These are phyloP conservation scores for Agrotis puta DNA, from an alignment of 2,888 invertebrate species.

Conservation along the genomic window DNA sequence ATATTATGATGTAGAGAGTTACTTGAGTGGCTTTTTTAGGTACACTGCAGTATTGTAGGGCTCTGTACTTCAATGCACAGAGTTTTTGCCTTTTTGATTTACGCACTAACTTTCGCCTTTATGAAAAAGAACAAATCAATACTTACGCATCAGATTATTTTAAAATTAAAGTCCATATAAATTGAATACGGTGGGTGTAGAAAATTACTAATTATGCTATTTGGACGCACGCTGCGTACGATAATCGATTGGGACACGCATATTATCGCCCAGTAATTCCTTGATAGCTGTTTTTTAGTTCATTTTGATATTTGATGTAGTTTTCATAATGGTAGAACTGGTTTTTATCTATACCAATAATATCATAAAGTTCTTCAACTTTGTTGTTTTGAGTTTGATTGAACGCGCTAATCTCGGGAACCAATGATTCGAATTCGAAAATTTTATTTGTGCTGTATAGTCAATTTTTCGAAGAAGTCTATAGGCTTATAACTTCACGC, in stretches of 20 bases:
- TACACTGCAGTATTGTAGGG: neutral
- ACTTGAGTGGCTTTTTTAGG: no score
- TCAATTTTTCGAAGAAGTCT: no score
- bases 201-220: conserved; percentile 63
- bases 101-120: neutral
- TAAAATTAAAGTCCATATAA: conserved; percentile 40
- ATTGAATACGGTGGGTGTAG: conserved; percentile 52
- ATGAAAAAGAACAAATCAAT: neutral
- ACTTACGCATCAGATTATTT: conserved; percentile 21
- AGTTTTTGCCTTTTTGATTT: neutral
- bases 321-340: neutral
- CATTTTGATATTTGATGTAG: conserved; percentile 11
- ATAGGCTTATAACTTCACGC: no score
- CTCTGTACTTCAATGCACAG: no score
- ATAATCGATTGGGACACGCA: conserved; percentile 63
- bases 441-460: no score
- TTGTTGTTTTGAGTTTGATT: no score
- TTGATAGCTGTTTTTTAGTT: conserved; percentile 23
- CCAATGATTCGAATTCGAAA: no score
- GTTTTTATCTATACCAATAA: neutral
- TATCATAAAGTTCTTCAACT: no score
- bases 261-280: conserved; percentile 54
- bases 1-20: no score
- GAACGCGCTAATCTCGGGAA: no score
- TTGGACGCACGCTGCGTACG: conserved; percentile 42